Evolutionary conservation across 92 coral and sea anemone species (phyloP), one percentile per base, ranked within the genome.

Genomic region (Porites divaricata): DNA sequence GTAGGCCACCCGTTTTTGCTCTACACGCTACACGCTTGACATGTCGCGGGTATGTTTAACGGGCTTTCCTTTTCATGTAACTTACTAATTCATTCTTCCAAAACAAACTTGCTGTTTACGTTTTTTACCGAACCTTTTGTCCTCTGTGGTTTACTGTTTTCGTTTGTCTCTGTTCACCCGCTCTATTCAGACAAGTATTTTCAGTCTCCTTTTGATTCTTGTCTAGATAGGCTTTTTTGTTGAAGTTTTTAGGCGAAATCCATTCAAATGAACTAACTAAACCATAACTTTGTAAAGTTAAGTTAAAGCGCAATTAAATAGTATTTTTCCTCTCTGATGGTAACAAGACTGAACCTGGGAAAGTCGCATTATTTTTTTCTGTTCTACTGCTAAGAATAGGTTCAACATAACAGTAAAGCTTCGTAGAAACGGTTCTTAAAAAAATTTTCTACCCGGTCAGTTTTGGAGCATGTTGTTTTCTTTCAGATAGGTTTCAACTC

Each of bases 21-120:
- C 45, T 35, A 35, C 45, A n/a, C 61, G 9, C 22, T 62, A 25
- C 51, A 72, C 86, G 86, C 78, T 72, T 82, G 79, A 72, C 78
- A 82, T 62, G 72, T 61, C 64, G 23, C 61, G 48, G 70, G 63
- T 61, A 52, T 72, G 67, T 50, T 16, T 59, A 8, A n/a, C 78
- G 28, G 78, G 71, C 63, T 41, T 20, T 41, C 25, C 63, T 21
- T 54, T 82, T 82, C 78, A 72, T 63, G 19, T n/a, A 22, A 13
- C 79, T 72, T 62, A 70, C 72, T 71, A n/a, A 82, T 1, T n/a
- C 22, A 82, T 82, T 82, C 79, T 61, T 61, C 79, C 79, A 82
- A 81, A 82, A 82, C 79, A 72, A 82, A 82, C 67, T 49, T 2
- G 1, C 21, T 48, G 67, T 81, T 72, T n/a, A 81, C n/a, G 23